phyloP scores from a whole-genome alignment of 2,888 invertebrate genomes.

The Drosophila pseudotakahashii region DNA sequence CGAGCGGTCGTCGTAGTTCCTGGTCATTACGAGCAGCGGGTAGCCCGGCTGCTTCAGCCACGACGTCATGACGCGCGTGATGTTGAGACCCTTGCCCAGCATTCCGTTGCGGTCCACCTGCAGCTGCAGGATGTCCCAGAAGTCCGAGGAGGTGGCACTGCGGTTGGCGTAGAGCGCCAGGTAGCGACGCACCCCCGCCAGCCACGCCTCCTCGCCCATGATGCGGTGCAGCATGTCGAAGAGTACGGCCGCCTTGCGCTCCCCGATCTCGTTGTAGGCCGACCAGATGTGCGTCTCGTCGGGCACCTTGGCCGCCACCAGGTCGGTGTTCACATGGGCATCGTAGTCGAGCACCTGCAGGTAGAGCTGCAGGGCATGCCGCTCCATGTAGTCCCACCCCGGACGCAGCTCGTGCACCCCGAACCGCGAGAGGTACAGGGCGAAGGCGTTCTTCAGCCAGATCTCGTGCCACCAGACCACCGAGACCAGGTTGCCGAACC shows the following conservation, averaged over 20 bases:
- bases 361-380: conserved; percentile 85
- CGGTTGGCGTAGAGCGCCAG: conserved; percentile 87
- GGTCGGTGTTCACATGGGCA: conserved; percentile 89
- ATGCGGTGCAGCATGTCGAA: conserved; percentile 95
- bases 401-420: conserved; percentile 87
- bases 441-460: conserved; percentile 90
- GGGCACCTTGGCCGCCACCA: conserved; percentile 89
- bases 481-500: conserved; percentile 92
- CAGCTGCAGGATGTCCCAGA: conserved; percentile 89
- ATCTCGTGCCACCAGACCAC: conserved; percentile 92
- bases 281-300: conserved; percentile 90
- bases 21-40: conserved; percentile 88
- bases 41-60: conserved; percentile 94
- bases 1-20: conserved; percentile 86
- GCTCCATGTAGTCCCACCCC: conserved; percentile 86
- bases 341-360: conserved; percentile 88
- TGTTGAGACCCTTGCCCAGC: conserved; percentile 86
- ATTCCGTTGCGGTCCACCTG: conserved; percentile 85
- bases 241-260: conserved; percentile 91
- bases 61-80: conserved; percentile 91
- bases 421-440: conserved; percentile 87
- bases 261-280: conserved; percentile 92
- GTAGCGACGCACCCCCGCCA: conserved; percentile 87
- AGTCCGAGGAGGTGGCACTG: conserved; percentile 92
- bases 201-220: conserved; percentile 90